Evolutionary conservation across 2,113 vertebrate species (phyloP).

Genomic region (Plestiodon gilberti): DNA sequence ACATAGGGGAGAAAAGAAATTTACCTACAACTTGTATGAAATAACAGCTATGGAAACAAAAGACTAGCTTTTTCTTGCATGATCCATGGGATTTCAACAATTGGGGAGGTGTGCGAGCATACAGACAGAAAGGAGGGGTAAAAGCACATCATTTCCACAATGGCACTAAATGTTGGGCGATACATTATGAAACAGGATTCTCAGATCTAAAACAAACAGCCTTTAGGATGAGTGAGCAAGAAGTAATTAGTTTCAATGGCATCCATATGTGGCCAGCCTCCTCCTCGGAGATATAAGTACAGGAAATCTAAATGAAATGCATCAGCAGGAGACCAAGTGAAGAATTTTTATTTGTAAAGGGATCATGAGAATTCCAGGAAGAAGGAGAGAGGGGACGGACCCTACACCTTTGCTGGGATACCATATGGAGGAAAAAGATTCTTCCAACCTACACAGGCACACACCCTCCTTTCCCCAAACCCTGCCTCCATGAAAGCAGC

Average conservation of each 20-base stretch:
- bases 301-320: not conserved
- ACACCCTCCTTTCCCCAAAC: conserved; percentile 20
- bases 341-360: not conserved
- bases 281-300: not conserved
- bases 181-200: not conserved
- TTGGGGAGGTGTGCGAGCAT: not conserved
- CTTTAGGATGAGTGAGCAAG: not conserved
- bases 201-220: conserved; percentile 17
- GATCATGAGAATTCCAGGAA: not conserved
- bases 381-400: rapidly evolving
- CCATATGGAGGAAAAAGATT: rapidly evolving
- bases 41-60: conserved; percentile 36
- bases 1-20: conserved; percentile 14
- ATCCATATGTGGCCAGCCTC: not conserved
- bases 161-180: not conserved
- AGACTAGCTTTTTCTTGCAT: conserved; percentile 2
- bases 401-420: rapidly evolving
- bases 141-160: not conserved
- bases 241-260: not conserved
- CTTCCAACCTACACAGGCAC: conserved; percentile 19
- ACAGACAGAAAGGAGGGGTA: not conserved
- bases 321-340: not conserved
- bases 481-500: conserved; percentile 20
- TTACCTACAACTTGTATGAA: not conserved
- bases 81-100: not conserved